Base-by-base conservation (phyloP, 1,140 invertebrate species). In the Mamestra configurata region DNA sequence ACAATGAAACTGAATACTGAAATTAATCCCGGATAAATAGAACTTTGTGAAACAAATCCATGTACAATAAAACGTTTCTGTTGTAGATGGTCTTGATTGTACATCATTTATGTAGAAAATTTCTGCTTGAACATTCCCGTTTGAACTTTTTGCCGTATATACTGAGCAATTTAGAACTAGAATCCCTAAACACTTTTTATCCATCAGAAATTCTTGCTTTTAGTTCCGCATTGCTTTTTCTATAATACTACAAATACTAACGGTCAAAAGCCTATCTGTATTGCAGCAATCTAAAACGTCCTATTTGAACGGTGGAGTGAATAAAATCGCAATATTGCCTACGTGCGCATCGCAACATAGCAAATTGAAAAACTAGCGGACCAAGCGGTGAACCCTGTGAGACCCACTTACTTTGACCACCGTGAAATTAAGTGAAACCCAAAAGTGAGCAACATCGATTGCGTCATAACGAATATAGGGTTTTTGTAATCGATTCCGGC, bases 321-420 rank as follows among this genome's bases (percentile, higher is more conserved):
- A 80, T 80, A 80, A 80, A 80, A 71, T 77, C 53, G 73, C 79
- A 77, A 80, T 72, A 80, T 80, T 27, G 18, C 18, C 59, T 31
- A 73, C 59, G 57, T 72, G 53, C 53, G 79, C 59, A 73, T 75
- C 51, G 79, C 64, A 70, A 57, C 37, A 76, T 70, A 51, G 59
- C 20, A 80, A 80, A 80, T 80, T 80, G 79, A 77, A 80, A 75
- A 80, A 77, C 73, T 77, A 71, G 66, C 73, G 73, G 51, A 43
- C 73, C 64, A 71, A 77, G 71, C 49, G 22, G 27, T 20, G 71
- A 37, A 53, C 40, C 71, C 57, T 49, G 51, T 40, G 73, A 40
- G 73, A 80, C 79, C 73, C 79, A 77, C 73, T 80, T 80, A 71
- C 79, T 80, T 80, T 77, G 53, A 77, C 73, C 73, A 77, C 64